Evolutionary conservation across 2,113 vertebrate genomes (phyloP), one percentile per base, ranked within the genome.

Genomic region (Tychaedon coryphoeus): DNA sequence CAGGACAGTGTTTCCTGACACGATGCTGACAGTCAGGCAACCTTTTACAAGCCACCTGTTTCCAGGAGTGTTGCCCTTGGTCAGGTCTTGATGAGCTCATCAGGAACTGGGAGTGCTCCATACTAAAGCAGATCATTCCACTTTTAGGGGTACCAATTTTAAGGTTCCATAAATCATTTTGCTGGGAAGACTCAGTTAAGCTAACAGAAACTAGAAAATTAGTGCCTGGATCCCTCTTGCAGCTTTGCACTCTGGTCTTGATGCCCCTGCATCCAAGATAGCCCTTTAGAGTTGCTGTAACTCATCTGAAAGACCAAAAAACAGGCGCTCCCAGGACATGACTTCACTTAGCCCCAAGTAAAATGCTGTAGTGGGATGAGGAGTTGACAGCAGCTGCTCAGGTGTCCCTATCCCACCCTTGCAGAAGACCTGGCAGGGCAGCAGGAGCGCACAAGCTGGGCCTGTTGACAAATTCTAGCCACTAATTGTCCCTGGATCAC

Each of bases 271-370:
- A 48, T 31, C 8, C 3, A 0, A 87, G 51, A 22, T 2, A 54
- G 38, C 17, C 61, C 54, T 71, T 81, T 43, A 47, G 51, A 71
- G 7, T 22, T 6, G 0, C 23, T 64, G 47, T 64, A 77, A 53
- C 34, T 58, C 54, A 28, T 29, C 38, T 5, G 0, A 29, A 62
- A 56, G 14, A 22, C 33, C 50, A 25, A 76, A 36, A 62, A 73
- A 76, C 0, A 4, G 9, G 5, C 42, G 14, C 2, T 77, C 14
- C 45, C 1, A 12, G 29, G 45, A 87, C 0, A 0, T 57, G 57
- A 56, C 31, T 67, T 36, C 2, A 5, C 25, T 54, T 16, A 9
- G 15, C 19, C 29, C 31, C 31, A 33, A 7, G 40, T 5, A 47
- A 65, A 34, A 36, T 10, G 22, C 36, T 85, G 6, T 13, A 53